A percentile compares a stretch with the other conserved stretches of the same genome.
phyloP scores from a whole-genome alignment of 30 jellyfish, hydroid and myxozoan genomes.

The Morbakka virulenta region DNA sequence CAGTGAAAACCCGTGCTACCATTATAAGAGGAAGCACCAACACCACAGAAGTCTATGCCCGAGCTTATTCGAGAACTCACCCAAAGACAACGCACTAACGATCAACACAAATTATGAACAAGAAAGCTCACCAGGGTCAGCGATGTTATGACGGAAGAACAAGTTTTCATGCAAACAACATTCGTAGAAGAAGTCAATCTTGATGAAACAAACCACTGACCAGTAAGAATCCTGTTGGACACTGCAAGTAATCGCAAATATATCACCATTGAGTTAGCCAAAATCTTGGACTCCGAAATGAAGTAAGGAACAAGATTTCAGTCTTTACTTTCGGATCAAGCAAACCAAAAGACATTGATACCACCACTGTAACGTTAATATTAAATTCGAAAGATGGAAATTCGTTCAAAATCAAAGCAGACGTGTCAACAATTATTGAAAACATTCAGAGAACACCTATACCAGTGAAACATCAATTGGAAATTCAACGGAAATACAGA shows the following conservation, averaged over 20 bases:
- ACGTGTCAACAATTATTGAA: slow-evolving; percentile 1
- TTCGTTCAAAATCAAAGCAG: slow-evolving; percentile 2
- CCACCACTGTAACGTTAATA: neutral
- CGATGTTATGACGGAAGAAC: no score
- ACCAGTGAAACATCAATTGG: neutral
- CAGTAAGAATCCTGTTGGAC: slow-evolving; percentile 2
- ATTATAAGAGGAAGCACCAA: no score
- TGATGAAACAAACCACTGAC: no score
- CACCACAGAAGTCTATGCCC: no score
- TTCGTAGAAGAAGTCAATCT: neutral
- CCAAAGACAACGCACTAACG: no score
- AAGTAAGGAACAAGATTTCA: neutral
- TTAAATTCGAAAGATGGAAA: slow-evolving; percentile 5
- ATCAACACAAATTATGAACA: no score
- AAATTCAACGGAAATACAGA: neutral
- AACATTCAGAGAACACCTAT: slow-evolving; percentile 19
- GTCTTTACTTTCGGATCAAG: slow-evolving; percentile 17
- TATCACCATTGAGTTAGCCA: slow-evolving; percentile 7
- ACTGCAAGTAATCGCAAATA: slow-evolving; percentile 21
- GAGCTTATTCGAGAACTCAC: no score
- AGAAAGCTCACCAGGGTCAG: no score
- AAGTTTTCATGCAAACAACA: slow-evolving; percentile 42
- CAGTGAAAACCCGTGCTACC: no score
- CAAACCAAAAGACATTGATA: neutral
- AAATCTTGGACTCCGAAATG: slow-evolving; percentile 4